Evolutionary conservation across 2,797 vertebrate species (phyloP).

Genomic region (Gambelia wislizenii): DNA sequence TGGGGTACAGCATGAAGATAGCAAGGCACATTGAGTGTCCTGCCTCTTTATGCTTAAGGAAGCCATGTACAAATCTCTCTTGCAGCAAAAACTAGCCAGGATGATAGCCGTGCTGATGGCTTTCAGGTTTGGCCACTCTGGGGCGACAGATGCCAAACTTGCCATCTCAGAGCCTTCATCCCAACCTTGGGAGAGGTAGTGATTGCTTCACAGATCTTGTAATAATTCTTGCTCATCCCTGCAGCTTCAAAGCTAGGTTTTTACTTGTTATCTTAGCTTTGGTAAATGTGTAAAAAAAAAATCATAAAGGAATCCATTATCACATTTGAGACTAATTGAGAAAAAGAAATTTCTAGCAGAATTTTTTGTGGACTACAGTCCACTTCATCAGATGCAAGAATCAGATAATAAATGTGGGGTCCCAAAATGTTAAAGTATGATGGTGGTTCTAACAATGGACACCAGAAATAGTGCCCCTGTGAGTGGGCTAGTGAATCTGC

Average conservation of each 20-base stretch:
- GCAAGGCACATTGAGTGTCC: background rate
- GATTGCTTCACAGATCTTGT: background rate
- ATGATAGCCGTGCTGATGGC: background rate
- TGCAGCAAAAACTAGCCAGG: background rate
- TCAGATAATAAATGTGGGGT: too few relatives aligned
- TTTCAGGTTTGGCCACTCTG: background rate
- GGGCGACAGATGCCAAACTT: too few relatives aligned
- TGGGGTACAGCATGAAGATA: background rate
- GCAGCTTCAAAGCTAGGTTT: background rate
- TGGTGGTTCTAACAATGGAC: too few relatives aligned
- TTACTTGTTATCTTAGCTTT: background rate
- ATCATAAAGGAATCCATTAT: too few relatives aligned
- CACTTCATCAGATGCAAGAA: too few relatives aligned
- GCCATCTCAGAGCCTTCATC: background rate
- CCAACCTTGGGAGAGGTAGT: background rate
- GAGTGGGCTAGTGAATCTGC: too few relatives aligned
- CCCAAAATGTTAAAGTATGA: too few relatives aligned
- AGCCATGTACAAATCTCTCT: background rate
- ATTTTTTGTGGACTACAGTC: too few relatives aligned
- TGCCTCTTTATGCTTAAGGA: background rate
- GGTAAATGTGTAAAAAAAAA: background rate
- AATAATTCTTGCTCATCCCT: background rate
- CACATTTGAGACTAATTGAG: too few relatives aligned
- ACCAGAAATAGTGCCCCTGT: too few relatives aligned
- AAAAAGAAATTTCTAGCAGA: too few relatives aligned